These are phyloP conservation scores for Chrysomallon squamiferum DNA, from an alignment of 1,140 invertebrate genomes.

Conservation along the genomic window DNA sequence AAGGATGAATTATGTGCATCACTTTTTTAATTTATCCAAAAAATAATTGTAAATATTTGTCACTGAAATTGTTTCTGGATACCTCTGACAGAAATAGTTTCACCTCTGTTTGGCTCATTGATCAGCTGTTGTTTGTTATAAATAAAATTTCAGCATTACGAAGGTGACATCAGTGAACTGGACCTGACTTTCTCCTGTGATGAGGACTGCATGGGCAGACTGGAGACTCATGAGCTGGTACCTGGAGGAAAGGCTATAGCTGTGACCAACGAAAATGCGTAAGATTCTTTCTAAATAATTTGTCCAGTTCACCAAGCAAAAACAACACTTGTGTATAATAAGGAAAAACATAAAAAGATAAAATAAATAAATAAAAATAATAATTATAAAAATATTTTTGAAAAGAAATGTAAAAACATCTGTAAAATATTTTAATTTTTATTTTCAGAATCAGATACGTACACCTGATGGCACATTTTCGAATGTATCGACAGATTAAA, in stretches of 20 bases:
- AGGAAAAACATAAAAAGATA: too few species aligned
- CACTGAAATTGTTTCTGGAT: too few species aligned
- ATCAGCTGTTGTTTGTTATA: constrained; percentile 1
- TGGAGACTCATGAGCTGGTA: constrained; percentile 72
- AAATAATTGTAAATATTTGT: too few species aligned
- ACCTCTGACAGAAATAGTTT: neutral
- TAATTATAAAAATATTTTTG: too few species aligned
- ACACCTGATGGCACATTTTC: constrained; percentile 97
- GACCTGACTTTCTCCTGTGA: constrained; percentile 97
- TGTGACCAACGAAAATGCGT: constrained; percentile 98
- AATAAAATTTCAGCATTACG: constrained; percentile 80
- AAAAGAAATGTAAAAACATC: too few species aligned
- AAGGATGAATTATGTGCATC: too few species aligned
- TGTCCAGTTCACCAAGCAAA: too few species aligned
- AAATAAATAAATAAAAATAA: too few species aligned
- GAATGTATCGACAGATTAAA: constrained; percentile 88
- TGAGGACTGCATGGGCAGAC: constrained; percentile 87
- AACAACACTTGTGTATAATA: too few species aligned
- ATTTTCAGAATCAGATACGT: constrained; percentile 89
- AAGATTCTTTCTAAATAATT: constrained; percentile 54
- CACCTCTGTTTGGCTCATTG: neutral
- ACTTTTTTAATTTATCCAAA: too few species aligned
- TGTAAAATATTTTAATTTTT: constrained; percentile 48
- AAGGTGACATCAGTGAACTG: constrained; percentile 91
- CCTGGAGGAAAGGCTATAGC: constrained; percentile 91